Conservation (phyloP, 2,888 invertebrate genomes). For the Lordiphosa fenestrarum region DNA sequence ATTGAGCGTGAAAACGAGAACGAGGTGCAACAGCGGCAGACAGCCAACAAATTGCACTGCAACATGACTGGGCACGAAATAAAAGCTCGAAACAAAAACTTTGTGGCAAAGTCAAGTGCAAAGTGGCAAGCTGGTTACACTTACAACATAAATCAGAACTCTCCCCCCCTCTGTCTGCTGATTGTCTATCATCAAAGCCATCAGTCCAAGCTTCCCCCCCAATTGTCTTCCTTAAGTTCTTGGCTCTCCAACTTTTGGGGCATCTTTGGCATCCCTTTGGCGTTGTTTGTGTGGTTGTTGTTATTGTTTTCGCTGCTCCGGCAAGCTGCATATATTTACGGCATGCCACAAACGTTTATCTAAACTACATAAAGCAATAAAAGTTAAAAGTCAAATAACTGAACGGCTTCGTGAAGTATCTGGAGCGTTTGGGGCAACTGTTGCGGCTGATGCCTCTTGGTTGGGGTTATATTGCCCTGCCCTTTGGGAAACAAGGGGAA, state of each 20-base stretch:
- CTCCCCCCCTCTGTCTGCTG: constrained; percentile 34
- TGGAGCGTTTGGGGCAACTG: constrained; percentile 36
- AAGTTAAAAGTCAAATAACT: constrained; percentile 73
- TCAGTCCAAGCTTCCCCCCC: constrained; percentile 19
- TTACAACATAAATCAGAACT: constrained; percentile 63
- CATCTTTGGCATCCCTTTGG: constrained; percentile 42
- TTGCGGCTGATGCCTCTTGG: constrained; percentile 29
- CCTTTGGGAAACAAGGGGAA: constrained; percentile 34
- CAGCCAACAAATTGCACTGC: constrained; percentile 20
- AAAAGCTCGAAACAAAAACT: constrained; percentile 23
- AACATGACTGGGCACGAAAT: constrained; percentile 25
- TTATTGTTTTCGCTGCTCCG: constrained; percentile 14
- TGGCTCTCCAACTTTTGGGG: constrained; percentile 17
- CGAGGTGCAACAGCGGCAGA: constrained; percentile 1
- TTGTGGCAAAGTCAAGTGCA: constrained; percentile 55
- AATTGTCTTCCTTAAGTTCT: constrained; percentile 13
- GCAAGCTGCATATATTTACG: constrained; percentile 66
- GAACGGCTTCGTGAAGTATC: constrained; percentile 38
- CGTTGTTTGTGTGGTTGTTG: constrained; percentile 37
- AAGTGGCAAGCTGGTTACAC: constrained; percentile 59
- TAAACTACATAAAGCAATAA: constrained; percentile 75
- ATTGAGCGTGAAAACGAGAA: constrained; percentile 41
- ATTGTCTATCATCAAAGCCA: constrained; percentile 70
- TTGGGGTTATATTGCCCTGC: constrained; percentile 17
- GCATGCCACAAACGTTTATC: constrained; percentile 75